Base-by-base conservation (phyloP, 2,888 invertebrate species). In the Synanthedon andrenaeformis region DNA sequence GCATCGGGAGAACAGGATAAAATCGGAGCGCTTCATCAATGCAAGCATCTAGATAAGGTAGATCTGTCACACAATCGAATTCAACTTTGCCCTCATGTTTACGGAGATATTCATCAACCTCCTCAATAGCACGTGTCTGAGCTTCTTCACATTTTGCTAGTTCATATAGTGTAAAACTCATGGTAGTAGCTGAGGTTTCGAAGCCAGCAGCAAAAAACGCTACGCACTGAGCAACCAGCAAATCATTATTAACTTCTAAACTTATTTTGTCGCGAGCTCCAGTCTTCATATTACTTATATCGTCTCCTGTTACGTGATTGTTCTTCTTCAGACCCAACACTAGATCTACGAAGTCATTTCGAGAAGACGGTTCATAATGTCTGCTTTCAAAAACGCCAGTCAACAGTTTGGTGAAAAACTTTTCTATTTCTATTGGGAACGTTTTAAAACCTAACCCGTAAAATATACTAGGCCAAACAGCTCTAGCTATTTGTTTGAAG, bases 181-280 rank as follows among this genome's bases (percentile, higher is more conserved):
- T 52, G 0, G 75, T 72, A 0, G 67, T 67, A 0, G 79, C 64
- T 3, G 79, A 73, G 0, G 79, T 79, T 14, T 80, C 80, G 51
- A 65, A 80, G 0, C 80, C 80, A 19, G 76, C 79, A 0, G 65
- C 67, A 41, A 79, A 80, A 53, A 91, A 90, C 0, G 88, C 65
- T 41, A 89, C 78, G 10, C 82, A 75, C 55, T 89, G 89, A 0
- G 88, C 83, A 0, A 79, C 76, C 35, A 88, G 57, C 55, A 84
- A 69, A 5, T 79, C 65, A 8, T 76, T 55, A 1, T 72, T 69
- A 11, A 84, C 51, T 1, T 69, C 66, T 11, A 85, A 49, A 11
- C 52, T 54, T 3, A 53, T 51, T 23, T 53, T 57, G 8, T 52
- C 55, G 10, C 17, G 55, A 1, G 23, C 48, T 4, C 52, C 59